Base-by-base conservation (phyloP, 1,140 invertebrate species). In the Potamilus streckersoni region DNA sequence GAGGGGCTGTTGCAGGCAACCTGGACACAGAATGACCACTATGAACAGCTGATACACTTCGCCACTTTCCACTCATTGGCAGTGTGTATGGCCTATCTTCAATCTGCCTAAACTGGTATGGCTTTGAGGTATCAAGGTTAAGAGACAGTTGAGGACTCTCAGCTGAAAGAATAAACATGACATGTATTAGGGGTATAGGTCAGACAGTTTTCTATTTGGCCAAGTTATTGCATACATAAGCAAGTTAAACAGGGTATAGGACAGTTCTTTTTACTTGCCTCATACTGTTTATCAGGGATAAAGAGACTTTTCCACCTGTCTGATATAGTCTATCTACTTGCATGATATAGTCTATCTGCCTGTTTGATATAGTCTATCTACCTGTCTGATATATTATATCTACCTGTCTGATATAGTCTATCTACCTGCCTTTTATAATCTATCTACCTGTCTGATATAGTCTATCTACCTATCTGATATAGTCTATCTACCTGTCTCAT, bases 111-210 rank as follows among this genome's bases (percentile, higher is more conserved):
- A 86, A 87, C 55, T 68, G 80, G 74, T 87, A 88, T 20, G 86
- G 85, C 59, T 78, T 74, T 17, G 78, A 79, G 14, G 80, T 66
- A 49, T 88, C 86, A 23, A 86, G 56, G 65, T 87, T 83, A 57
- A 84, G 71, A 56, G 80, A 81, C n/a, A 79, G 23, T 67, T 82
- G 81, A 11, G 87, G 81, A 76, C 81, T 83, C 71, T 88, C 87
- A 69, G 85, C 87, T 88, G 76, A 68, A 65, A 78, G 62, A 61
- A 12, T 62, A 56, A 31, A 20, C 38, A 49, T 49, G 38, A 49
- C 0, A 11, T 49, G 38, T 49, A 49, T 49, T 11, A 61, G 8
- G 27, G 58, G 20, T 38, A 38, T 68, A 58, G 38, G 19, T 66
- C 64, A 55, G 55, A 19, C 60, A 27, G 15, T 27, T 8, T 66